phyloP scores from a whole-genome alignment of 2,113 vertebrate species.

The Chlorodrepanis virens region DNA sequence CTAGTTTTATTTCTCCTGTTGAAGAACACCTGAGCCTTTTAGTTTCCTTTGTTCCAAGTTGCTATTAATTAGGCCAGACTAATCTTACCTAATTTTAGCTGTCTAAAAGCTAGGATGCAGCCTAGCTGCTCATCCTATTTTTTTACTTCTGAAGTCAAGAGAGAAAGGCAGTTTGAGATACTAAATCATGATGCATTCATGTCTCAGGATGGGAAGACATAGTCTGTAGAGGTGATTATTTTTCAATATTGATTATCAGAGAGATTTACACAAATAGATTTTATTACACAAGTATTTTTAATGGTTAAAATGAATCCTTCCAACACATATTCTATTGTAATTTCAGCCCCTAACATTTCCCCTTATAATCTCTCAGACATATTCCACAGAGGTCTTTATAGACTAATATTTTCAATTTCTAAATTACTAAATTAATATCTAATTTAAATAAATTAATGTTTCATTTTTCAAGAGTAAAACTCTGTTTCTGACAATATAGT shows the following conservation, averaged over 20 bases:
- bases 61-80: neutral
- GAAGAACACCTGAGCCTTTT: neutral
- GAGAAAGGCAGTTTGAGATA: neutral
- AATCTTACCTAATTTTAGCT: neutral
- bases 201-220: neutral
- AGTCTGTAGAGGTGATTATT: neutral
- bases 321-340: neutral
- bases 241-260: neutral
- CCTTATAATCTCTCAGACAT: neutral
- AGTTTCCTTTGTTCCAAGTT: neutral
- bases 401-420: neutral
- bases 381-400: neutral
- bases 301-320: neutral
- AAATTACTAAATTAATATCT: neutral
- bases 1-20: neutral
- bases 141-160: neutral
- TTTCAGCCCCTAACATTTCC: neutral
- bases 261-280: neutral
- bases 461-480: neutral
- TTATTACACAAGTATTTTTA: neutral
- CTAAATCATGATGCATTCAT: fast-evolving
- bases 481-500: neutral
- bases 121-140: neutral
- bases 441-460: neutral
- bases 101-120: neutral